Evolutionary conservation across 2,888 invertebrate species (phyloP), one percentile per base, ranked within the genome.

Genomic region (Xanthorhoe designata): DNA sequence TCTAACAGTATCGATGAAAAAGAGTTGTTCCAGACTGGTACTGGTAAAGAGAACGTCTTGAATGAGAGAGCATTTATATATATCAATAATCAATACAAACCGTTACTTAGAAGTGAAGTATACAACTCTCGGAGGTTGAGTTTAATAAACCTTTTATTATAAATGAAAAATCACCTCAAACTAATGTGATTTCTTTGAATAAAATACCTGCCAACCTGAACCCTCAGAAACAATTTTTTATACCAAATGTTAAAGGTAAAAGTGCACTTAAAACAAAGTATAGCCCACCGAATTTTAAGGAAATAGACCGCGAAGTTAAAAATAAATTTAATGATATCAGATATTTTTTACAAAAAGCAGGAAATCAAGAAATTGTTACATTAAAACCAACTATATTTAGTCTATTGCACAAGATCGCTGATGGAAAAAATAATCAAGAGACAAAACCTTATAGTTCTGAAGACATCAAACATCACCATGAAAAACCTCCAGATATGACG

Each of bases 51-150:
- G 29, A 83, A 79, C 49, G 86, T 80, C 68, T 73, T 88, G 18
- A 84, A 78, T 68, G 85, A 87, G 76, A 81, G 91, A 71, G 86
- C 92, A 19, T 87, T 84, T 62, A 76, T 91, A n/a, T 86, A 78
- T 54, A 78, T 89, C 24, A 87, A 88, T 54, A 82, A 84, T 68
- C 84, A 77, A 68, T 82, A 74, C 68, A 87, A 71, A 64, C 81
- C 17, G 8, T 35, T 77, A 8, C 76, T 49, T 6, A 56, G 49
- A 38, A 65, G 61, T 56, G 54, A 64, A 18, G 19, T 56, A 53
- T 35, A 58, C 52, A 58, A 52, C 47, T 38, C 47, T 4, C 55
- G 29, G 17, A 47, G 32, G 51, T 24, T 55, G 18, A 50, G 61
- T 64, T 35, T 61, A 32, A 52, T 64, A 45, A 60, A 53, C 38